A percentile compares a stretch with the other conserved stretches of the same genome.
These are phyloP conservation scores for Drosophila borealis DNA, from an alignment of 2,888 invertebrate genomes.

Conservation along the genomic window DNA sequence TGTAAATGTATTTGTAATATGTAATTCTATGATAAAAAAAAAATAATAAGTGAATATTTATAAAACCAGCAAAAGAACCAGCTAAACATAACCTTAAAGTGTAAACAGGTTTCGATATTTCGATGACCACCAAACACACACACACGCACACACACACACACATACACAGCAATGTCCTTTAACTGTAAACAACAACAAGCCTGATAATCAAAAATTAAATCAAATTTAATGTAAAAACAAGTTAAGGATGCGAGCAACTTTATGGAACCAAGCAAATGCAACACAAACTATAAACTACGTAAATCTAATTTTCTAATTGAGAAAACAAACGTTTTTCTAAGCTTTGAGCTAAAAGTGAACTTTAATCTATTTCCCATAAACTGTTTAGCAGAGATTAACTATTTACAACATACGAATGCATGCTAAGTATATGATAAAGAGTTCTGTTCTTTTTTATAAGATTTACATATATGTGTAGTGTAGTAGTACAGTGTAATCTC, in stretches of 20 bases:
- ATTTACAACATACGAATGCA: constrained; percentile 50
- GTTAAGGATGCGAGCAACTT: constrained; percentile 45
- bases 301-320: constrained; percentile 36
- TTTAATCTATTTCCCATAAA: constrained; percentile 31
- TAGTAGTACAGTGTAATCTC: constrained; percentile 13
- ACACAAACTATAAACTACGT: constrained; percentile 37
- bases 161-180: constrained; percentile 16
- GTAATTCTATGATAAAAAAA: constrained; percentile 32
- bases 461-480: constrained; percentile 58
- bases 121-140: constrained; percentile 26
- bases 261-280: constrained; percentile 72
- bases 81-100: constrained; percentile 39
- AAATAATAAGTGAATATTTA: constrained; percentile 57
- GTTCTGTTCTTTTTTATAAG: constrained; percentile 41
- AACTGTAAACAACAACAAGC: constrained; percentile 51
- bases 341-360: constrained; percentile 42
- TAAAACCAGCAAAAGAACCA: constrained; percentile 30
- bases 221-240: constrained; percentile 76
- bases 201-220: constrained; percentile 83
- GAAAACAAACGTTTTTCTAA: constrained; percentile 50
- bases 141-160: constrained; percentile 9
- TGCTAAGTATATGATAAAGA: too few species aligned
- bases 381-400: constrained; percentile 47
- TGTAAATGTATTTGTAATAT: constrained; percentile 36
- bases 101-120: constrained; percentile 71